Evolutionary conservation across 2,113 vertebrate species (phyloP).

Genomic region (Enhydra lutris): DNA sequence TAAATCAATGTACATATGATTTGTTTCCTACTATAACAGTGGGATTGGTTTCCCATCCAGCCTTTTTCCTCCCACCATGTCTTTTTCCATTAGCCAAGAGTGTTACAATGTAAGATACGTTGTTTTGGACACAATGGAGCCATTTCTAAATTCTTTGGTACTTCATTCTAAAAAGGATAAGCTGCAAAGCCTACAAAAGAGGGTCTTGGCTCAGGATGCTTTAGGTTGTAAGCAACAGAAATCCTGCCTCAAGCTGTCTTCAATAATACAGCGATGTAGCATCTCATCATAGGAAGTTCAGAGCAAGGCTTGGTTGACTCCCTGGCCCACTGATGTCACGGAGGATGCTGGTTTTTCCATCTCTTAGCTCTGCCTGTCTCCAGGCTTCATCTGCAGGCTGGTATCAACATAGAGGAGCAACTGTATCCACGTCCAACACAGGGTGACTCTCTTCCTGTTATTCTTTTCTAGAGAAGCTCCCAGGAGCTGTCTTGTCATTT

Average conservation of each 20-base stretch:
- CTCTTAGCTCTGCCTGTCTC: not conserved
- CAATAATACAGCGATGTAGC: not conserved
- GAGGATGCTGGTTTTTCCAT: not conserved
- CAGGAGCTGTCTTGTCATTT: not conserved
- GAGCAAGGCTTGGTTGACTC: not conserved
- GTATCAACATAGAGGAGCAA: not conserved
- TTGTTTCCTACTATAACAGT: not conserved
- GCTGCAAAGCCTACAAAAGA: not conserved
- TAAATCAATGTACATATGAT: slow-evolving; percentile 28
- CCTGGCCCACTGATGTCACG: not conserved
- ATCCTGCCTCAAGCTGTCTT: not conserved
- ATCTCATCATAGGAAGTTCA: not conserved
- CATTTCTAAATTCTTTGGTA: not conserved
- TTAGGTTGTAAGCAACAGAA: not conserved
- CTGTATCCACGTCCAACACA: not conserved
- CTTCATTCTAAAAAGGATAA: slow-evolving; percentile 2
- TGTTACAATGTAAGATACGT: not conserved
- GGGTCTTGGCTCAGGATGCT: not conserved
- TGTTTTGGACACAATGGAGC: not conserved
- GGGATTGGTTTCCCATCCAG: slow-evolving; percentile 22
- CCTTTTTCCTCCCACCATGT: not conserved
- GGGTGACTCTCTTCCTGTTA: not conserved
- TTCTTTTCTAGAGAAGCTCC: not conserved
- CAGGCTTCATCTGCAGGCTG: not conserved
- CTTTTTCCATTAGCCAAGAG: not conserved